A percentile compares a stretch with the other conserved stretches of the same genome.
Evolutionary conservation across 2,113 vertebrate species (phyloP).

Genomic region (Pterocles gutturalis): DNA sequence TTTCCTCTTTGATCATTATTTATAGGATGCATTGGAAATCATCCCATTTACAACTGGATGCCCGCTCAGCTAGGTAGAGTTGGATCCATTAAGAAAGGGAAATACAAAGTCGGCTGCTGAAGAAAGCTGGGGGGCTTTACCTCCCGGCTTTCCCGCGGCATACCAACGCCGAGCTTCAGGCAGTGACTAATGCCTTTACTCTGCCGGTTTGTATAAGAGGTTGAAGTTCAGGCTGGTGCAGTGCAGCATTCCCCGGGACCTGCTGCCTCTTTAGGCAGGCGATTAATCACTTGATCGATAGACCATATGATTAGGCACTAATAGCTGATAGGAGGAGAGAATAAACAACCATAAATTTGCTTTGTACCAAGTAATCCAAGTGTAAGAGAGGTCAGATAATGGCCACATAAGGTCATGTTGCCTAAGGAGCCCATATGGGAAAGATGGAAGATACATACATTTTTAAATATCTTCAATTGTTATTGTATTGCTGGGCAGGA

Average conservation of each 20-base stretch:
- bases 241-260: constrained; percentile 80
- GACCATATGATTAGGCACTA: constrained; percentile 92
- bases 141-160: constrained; percentile 70
- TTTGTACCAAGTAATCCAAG: constrained; percentile 85
- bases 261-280: constrained; percentile 83
- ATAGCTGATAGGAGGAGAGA: constrained; percentile 86
- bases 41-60: constrained; percentile 70
- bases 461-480: constrained; percentile 74
- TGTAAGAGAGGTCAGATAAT: constrained; percentile 83
- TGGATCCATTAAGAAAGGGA: constrained; percentile 70
- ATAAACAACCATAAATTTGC: constrained; percentile 85
- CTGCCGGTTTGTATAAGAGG: constrained; percentile 80
- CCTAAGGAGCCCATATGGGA: constrained; percentile 74
- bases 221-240: constrained; percentile 81
- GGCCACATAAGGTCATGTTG: constrained; percentile 82
- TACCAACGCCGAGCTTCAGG: constrained; percentile 51
- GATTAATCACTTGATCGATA: constrained; percentile 91
- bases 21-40: constrained; percentile 72
- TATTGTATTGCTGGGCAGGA: constrained; percentile 12
- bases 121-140: constrained; percentile 73
- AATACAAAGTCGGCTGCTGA: constrained; percentile 62
- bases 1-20: constrained; percentile 77
- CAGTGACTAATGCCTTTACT: constrained; percentile 81
- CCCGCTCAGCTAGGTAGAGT: constrained; percentile 65
- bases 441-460: constrained; percentile 73